phyloP scores from a whole-genome alignment of 2,888 invertebrate species.

The Podotricha telesiphe region DNA sequence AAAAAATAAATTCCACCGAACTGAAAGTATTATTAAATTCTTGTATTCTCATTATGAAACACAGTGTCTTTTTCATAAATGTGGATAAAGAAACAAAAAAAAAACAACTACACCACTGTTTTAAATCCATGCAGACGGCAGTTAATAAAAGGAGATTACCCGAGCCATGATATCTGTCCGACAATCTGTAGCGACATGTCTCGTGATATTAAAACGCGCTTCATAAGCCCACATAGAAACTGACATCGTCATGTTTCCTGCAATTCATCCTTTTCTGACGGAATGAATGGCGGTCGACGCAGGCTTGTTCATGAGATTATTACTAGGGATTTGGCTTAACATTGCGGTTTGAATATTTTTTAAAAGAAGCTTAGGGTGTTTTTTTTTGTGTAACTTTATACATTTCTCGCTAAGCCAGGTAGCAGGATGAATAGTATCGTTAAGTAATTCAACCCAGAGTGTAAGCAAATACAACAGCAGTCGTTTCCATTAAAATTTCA shows the following conservation, averaged over 20 bases:
- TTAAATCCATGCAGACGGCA: slow-evolving; percentile 21
- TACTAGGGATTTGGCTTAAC: slow-evolving; percentile 25
- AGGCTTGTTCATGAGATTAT: slow-evolving; percentile 30
- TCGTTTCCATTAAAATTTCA: background rate
- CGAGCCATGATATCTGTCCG: slow-evolving; percentile 36
- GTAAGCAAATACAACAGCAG: background rate
- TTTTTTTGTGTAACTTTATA: slow-evolving; percentile 10
- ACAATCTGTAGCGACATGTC: slow-evolving; percentile 43
- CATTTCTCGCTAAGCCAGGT: slow-evolving; percentile 2
- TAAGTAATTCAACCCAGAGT: slow-evolving; percentile 8
- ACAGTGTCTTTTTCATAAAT: slow-evolving; percentile 17
- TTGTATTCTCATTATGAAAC: no score
- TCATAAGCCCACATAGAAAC: slow-evolving; percentile 40
- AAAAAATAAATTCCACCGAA: no score
- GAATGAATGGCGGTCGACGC: slow-evolving; percentile 33
- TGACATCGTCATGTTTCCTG: slow-evolving; percentile 40
- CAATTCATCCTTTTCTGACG: slow-evolving; percentile 38
- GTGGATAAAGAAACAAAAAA: background rate
- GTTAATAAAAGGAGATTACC: slow-evolving; percentile 31
- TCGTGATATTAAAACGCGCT: slow-evolving; percentile 45
- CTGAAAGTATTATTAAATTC: no score
- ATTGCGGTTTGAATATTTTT: slow-evolving; percentile 12
- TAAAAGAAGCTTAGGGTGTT: slow-evolving; percentile 11
- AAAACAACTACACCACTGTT: background rate
- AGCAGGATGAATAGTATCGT: background rate